phyloP scores from a whole-genome alignment of 2,888 invertebrate genomes.

The Macaria liturata region DNA sequence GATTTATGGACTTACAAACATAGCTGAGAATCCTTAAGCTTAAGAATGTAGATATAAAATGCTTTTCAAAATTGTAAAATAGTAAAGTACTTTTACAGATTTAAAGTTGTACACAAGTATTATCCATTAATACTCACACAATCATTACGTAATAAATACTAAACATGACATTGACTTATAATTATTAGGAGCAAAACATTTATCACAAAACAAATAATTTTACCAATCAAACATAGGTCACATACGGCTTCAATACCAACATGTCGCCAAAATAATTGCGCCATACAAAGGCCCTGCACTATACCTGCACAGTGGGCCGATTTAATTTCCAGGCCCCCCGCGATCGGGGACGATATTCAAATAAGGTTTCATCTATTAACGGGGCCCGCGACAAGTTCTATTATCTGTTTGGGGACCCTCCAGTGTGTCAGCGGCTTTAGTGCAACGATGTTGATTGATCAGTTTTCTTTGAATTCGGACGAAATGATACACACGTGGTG shows the following conservation, averaged over 20 bases:
- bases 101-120: no score
- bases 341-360: constrained; percentile 78
- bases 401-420: constrained; percentile 74
- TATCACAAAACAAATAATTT: no score
- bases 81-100: no score
- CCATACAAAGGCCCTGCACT: constrained; percentile 30
- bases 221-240: background rate
- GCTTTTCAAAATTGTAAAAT: no score
- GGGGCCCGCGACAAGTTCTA: constrained; percentile 71
- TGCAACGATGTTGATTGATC: constrained; percentile 5
- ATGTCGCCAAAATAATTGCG: constrained; percentile 27
- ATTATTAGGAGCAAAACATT: no score
- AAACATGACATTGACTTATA: no score
- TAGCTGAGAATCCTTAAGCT: no score
- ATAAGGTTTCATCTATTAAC: constrained; percentile 81
- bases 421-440: constrained; percentile 36
- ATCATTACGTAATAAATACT: no score
- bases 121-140: no score
- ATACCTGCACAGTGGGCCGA: constrained; percentile 67
- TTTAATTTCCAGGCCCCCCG: constrained; percentile 77
- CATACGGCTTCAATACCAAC: constrained; percentile 26
- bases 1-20: no score
- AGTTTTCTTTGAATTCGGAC: background rate
- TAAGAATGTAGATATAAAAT: no score
- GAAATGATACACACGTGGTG: no score